Conservation (phyloP, 2,888 invertebrate species). For the Pristionchus entomophagus region DNA sequence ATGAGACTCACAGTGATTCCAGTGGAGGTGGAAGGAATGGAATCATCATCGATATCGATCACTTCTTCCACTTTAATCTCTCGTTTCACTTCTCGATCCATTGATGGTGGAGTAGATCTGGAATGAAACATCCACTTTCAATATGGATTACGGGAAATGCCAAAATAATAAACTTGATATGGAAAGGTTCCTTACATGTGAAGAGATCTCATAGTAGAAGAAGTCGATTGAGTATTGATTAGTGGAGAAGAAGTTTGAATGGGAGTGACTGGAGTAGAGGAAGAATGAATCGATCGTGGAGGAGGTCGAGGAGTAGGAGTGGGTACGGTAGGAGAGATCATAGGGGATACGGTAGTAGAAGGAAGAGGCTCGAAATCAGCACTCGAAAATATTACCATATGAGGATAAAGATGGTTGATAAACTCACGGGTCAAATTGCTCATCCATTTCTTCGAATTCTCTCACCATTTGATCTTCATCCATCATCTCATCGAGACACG, state of each 20-base stretch:
- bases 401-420: background rate
- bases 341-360: background rate
- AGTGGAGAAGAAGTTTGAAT: background rate
- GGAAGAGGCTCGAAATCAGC: constrained; percentile 6
- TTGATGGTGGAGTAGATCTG: background rate
- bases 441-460: constrained; percentile 34
- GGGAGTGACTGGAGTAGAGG: constrained; percentile 12
- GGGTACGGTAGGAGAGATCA: background rate
- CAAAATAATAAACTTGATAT: too few relatives aligned
- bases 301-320: constrained; percentile 16
- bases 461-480: constrained; percentile 5
- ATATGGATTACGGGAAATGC: background rate
- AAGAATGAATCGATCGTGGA: background rate
- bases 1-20: background rate
- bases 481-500: background rate
- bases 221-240: background rate
- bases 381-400: background rate
- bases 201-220: background rate
- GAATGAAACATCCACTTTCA: background rate
- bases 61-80: constrained; percentile 19
- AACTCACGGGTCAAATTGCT: constrained; percentile 12
- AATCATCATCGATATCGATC: constrained; percentile 36
- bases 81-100: background rate
- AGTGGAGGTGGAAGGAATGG: background rate
- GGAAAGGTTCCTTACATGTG: background rate